A percentile compares a stretch with the other conserved stretches of the same genome.
These are phyloP conservation scores for Haemorhous mexicanus DNA, from an alignment of 2,113 vertebrate species.

Conservation along the genomic window DNA sequence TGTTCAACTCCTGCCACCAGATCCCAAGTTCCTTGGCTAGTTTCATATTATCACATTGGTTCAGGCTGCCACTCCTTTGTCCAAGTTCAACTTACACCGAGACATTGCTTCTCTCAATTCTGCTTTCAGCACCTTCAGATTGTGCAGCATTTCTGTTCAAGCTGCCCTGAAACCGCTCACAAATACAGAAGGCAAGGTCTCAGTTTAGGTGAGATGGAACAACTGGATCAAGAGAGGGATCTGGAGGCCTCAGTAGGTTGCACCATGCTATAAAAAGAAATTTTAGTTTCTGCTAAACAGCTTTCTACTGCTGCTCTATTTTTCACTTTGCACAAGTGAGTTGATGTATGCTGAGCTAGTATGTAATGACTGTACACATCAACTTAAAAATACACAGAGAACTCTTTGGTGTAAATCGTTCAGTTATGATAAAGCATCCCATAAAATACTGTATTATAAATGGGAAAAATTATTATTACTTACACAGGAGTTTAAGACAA, in stretches of 20 bases:
- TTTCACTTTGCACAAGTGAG: not conserved
- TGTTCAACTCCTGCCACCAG: not conserved
- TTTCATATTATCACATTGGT: not conserved
- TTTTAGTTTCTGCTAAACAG: not conserved
- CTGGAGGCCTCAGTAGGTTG: not conserved
- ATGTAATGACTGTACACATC: not conserved
- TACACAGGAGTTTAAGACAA: constrained; percentile 87
- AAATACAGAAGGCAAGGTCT: not conserved
- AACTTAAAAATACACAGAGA: not conserved
- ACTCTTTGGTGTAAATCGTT: not conserved
- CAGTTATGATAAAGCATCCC: not conserved
- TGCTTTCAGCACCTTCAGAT: not conserved
- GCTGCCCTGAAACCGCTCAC: not conserved
- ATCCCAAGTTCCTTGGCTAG: not conserved
- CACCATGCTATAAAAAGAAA: not conserved
- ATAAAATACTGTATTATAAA: not conserved
- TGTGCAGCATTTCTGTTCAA: not conserved
- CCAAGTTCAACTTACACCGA: not conserved
- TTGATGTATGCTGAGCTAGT: not conserved
- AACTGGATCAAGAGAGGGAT: not conserved
- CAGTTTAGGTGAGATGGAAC: not conserved
- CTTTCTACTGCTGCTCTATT: not conserved
- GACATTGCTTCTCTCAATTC: not conserved
- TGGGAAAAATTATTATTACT: constrained; percentile 29
- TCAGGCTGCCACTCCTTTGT: not conserved